A percentile compares a stretch with the other conserved stretches of the same genome.
These are phyloP conservation scores for Onychomys leucogaster DNA, from an alignment of 2,797 vertebrate genomes.

Conservation along the genomic window DNA sequence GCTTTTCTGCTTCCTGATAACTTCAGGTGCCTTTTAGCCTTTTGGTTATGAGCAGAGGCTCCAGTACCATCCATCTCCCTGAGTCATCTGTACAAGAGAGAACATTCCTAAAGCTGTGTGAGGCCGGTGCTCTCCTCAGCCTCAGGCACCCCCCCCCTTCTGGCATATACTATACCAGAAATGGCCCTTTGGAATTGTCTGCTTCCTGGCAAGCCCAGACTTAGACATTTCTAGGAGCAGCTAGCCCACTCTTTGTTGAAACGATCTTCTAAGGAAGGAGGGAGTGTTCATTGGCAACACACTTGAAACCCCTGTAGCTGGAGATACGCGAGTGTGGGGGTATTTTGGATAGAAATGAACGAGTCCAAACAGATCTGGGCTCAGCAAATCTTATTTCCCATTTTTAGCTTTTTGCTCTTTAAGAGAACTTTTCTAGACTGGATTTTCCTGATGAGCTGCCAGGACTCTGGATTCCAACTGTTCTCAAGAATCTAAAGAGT, in stretches of 20 bases:
- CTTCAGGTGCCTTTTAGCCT: slow-evolving; percentile 8
- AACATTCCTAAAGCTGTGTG: neutral
- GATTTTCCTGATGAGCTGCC: slow-evolving; percentile 51
- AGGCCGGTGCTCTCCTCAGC: neutral
- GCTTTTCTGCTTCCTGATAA: slow-evolving; percentile 6
- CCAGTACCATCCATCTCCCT: neutral
- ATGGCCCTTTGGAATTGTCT: neutral
- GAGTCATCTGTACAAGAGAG: slow-evolving; percentile 47
- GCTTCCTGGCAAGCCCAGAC: slow-evolving; percentile 40
- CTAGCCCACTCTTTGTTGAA: slow-evolving; percentile 37
- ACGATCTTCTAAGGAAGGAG: slow-evolving; percentile 9
- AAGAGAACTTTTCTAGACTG: slow-evolving; percentile 52
- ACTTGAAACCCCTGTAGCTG: neutral
- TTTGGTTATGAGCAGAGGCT: slow-evolving; percentile 43
- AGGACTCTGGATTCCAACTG: slow-evolving; percentile 63
- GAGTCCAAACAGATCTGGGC: slow-evolving; percentile 33
- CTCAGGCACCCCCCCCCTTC: neutral
- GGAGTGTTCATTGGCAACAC: neutral
- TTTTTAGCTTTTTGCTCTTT: slow-evolving; percentile 70
- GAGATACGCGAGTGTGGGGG: neutral
- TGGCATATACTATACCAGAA: slow-evolving; percentile 35
- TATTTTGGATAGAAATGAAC: slow-evolving; percentile 31
- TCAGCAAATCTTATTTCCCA: slow-evolving; percentile 45
- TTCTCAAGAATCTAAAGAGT: neutral
- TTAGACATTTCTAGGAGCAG: slow-evolving; percentile 47